A percentile compares a stretch with the other conserved stretches of the same genome.
Conservation (phyloP, 2,797 vertebrate species). For the Valencia hispanica region DNA sequence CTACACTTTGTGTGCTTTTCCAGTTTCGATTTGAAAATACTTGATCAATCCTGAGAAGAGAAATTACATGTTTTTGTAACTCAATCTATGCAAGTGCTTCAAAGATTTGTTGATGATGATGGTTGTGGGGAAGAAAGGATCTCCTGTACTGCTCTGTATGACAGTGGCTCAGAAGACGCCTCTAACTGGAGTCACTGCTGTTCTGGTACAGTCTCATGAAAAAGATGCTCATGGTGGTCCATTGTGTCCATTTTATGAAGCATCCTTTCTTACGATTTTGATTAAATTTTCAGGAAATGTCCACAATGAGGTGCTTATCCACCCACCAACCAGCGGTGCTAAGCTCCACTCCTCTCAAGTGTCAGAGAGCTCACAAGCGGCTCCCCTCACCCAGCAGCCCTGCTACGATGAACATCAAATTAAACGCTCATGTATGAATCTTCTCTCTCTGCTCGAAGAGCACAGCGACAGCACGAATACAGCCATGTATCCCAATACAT, state of each 20-base stretch:
- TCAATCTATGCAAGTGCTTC: not conserved
- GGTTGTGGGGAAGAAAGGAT: not conserved
- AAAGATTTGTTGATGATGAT: not conserved
- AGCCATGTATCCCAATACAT: too few species aligned
- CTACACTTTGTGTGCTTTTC: not conserved
- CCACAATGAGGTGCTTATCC: too few species aligned
- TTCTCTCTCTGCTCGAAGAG: too few species aligned
- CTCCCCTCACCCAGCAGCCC: too few species aligned
- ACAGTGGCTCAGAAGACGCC: not conserved
- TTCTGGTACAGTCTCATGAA: not conserved
- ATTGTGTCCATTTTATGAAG: not conserved
- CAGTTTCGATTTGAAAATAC: not conserved
- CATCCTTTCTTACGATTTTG: too few species aligned
- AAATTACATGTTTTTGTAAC: not conserved
- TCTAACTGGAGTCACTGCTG: not conserved
- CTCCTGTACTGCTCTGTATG: not conserved
- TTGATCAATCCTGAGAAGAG: not conserved
- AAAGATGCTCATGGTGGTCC: not conserved
- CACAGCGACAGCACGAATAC: too few species aligned
- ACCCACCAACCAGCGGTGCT: too few species aligned
- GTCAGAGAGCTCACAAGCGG: too few species aligned
- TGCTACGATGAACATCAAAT: too few species aligned
- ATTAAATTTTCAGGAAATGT: too few species aligned
- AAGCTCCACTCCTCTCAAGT: too few species aligned
- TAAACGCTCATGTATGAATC: too few species aligned